Evolutionary conservation across 2,113 vertebrate genomes (phyloP).

Genomic region (Muntiacus muntjak): DNA sequence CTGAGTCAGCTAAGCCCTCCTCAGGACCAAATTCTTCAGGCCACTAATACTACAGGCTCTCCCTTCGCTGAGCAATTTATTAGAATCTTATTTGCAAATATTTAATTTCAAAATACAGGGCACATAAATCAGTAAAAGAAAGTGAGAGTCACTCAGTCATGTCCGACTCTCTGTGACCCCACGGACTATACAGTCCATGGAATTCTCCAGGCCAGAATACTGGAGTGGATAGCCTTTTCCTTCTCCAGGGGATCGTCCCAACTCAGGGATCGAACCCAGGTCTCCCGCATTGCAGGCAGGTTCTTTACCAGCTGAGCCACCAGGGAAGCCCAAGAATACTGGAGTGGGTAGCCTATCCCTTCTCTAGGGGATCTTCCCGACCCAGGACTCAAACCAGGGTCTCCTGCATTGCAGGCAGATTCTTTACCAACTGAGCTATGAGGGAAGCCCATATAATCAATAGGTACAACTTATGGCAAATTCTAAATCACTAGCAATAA

Average conservation of each 20-base stretch:
- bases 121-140: background rate
- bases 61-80: background rate
- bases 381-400: background rate
- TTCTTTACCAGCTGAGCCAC: background rate
- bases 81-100: background rate
- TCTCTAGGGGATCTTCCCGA: background rate
- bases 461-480: background rate
- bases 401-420: background rate
- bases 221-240: background rate
- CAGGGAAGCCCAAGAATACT: background rate
- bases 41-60: background rate
- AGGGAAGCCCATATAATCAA: background rate
- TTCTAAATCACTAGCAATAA: background rate
- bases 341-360: background rate
- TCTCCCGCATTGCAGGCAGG: fast-evolving
- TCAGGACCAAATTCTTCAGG: background rate
- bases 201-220: background rate
- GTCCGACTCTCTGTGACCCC: background rate
- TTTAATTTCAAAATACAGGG: background rate
- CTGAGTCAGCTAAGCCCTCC: no score
- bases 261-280: background rate
- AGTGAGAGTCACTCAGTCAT: fast-evolving
- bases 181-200: background rate
- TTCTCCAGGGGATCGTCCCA: background rate
- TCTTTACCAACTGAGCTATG: background rate